phyloP scores from a whole-genome alignment of 1,140 invertebrate genomes.

The Drosophila mauritiana region DNA sequence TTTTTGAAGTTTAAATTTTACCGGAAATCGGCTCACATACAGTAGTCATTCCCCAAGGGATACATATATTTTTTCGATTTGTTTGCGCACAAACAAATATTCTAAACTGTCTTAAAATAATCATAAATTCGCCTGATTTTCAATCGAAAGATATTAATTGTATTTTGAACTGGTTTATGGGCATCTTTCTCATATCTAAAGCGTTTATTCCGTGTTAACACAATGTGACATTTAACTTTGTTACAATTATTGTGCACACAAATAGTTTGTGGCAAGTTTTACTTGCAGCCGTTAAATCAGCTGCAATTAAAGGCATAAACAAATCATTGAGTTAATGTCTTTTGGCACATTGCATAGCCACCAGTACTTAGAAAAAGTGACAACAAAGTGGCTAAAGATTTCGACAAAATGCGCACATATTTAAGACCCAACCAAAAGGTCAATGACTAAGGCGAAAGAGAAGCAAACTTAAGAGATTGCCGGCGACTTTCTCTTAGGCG shows the following conservation, averaged over 20 bases:
- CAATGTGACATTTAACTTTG: neutral
- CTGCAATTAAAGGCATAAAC: constrained; percentile 2
- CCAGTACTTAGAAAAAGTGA: neutral
- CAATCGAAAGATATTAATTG: no score
- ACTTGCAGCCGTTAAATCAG: neutral
- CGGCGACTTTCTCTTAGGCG: constrained; percentile 32
- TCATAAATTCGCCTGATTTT: no score
- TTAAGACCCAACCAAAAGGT: constrained; percentile 15
- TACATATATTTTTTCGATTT: neutral
- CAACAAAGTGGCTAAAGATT: constrained; percentile 15
- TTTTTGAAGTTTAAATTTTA: neutral
- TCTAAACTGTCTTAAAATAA: no score
- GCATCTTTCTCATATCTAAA: neutral
- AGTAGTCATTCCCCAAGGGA: neutral
- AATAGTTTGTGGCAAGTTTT: constrained; percentile 24
- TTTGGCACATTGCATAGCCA: constrained; percentile 6
- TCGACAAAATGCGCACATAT: constrained; percentile 3
- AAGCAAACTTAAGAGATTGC: constrained; percentile 13
- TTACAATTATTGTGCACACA: neutral
- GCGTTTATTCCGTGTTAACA: neutral
- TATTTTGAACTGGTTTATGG: neutral
- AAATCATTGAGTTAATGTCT: constrained; percentile 1
- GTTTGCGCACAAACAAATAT: no score
- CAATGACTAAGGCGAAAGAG: constrained; percentile 45
- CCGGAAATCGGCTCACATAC: constrained; percentile 10